Evolutionary conservation across 1,140 invertebrate genomes (phyloP).

Genomic region (Venturia canescens): DNA sequence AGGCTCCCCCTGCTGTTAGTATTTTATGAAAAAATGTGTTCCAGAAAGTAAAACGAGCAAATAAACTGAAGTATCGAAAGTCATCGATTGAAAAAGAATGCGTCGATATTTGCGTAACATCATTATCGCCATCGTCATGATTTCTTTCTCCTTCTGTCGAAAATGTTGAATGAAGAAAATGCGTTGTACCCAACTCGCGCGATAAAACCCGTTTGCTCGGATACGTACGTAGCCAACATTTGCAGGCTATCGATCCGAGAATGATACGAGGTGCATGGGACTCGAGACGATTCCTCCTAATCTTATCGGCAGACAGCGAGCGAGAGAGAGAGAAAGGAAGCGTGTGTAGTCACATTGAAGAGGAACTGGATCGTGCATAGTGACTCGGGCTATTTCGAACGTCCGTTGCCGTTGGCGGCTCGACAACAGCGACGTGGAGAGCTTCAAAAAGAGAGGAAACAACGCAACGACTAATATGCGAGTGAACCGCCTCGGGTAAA

Average conservation of each 20-base stretch:
- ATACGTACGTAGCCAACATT: neutral
- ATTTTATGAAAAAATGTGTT: no score
- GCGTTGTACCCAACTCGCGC: neutral
- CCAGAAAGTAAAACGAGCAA: no score
- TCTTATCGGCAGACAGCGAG: constrained; percentile 22
- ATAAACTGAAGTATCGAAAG: no score
- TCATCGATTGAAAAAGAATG: no score
- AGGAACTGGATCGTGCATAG: constrained; percentile 11
- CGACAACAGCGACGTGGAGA: constrained; percentile 25
- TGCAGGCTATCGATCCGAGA: constrained; percentile 15
- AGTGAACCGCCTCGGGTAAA: constrained; percentile 19
- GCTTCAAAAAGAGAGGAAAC: constrained; percentile 13
- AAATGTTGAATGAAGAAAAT: neutral
- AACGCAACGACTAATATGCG: constrained; percentile 37
- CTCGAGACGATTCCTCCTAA: constrained; percentile 16
- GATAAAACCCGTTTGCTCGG: constrained; percentile 7
- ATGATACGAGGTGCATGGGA: constrained; percentile 11
- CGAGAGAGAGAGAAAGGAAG: constrained; percentile 16
- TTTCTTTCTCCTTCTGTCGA: neutral
- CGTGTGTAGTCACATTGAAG: neutral
- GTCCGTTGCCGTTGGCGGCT: constrained; percentile 5
- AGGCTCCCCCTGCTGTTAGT: no score
- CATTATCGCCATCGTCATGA: neutral
- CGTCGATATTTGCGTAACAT: neutral
- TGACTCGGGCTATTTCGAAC: neutral